A percentile compares a stretch with the other conserved stretches of the same genome.
Conservation (phyloP, 2,113 vertebrate genomes). For the Strix aluco region DNA sequence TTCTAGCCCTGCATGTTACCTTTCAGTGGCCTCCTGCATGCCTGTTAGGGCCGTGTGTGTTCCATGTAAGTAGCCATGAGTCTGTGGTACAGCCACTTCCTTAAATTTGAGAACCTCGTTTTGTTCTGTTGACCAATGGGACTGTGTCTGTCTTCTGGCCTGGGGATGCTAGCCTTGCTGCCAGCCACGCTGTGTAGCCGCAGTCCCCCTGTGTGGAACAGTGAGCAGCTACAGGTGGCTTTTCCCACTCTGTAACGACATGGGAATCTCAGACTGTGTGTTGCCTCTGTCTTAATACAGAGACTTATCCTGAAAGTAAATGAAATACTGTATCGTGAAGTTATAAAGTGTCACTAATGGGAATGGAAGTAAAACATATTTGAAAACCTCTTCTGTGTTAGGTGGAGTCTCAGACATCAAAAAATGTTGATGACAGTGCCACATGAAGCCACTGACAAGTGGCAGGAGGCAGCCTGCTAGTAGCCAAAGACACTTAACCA, state of each 20-base stretch:
- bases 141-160: not conserved
- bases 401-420: not conserved
- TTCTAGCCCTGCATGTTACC: not conserved
- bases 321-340: not conserved
- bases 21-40: not conserved
- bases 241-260: not conserved
- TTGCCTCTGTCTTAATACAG: not conserved
- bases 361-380: not conserved
- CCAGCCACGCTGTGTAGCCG: not conserved
- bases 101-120: not conserved
- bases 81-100: not conserved
- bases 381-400: not conserved
- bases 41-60: not conserved
- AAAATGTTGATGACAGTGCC: not conserved
- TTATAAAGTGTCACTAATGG: not conserved
- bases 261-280: not conserved
- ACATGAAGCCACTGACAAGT: not conserved
- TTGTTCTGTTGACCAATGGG: not conserved
- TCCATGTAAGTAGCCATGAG: not conserved
- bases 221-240: not conserved
- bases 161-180: not conserved
- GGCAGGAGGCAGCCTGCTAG: not conserved
- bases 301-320: not conserved
- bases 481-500: not conserved
- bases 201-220: fast-evolving